Base-by-base conservation (phyloP, 2,888 invertebrate species). In the Andrena dorsata region DNA sequence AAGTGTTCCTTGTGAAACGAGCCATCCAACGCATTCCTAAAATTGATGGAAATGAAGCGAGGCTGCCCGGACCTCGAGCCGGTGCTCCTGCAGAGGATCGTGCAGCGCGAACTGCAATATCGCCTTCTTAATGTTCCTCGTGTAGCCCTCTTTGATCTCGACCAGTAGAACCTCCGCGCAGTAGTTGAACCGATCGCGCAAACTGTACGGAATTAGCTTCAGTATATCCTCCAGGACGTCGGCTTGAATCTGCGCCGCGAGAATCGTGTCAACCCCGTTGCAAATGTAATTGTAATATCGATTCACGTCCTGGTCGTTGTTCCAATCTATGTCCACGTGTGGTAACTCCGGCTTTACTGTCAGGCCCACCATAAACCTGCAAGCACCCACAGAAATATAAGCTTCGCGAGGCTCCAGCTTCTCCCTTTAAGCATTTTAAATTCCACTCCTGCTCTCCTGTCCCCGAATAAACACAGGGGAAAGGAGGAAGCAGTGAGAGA, bases 261-360 rank as follows among this genome's bases (percentile, higher is more conserved):
- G 97, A 86, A 98, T 96, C 0, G 98, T 98, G 91, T 98, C 98
- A 47, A 98, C 97, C 1, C 98, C 98, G 93, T 98, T 97, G 90
- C 97, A 96, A 76, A 98, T 96, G 90, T 98, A 98, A 94, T 98
- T 98, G 93, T 98, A 97, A 94, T 98, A 98, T 82, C 98, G 95
- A 69, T 97, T 94, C 89, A 96, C 94, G 92, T 97, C 96, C 88
- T 95, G 95, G 90, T 97, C 97, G 63, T 95, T 95, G 2, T 94
- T 94, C 53, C 94, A 92, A 61, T 94, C 90, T 32, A 94, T 94
- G 28, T 94, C 94, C 10, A 92, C 95, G 8, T 93, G 94, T 2
- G 95, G 94, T 32, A 95, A 94, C 76, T 94, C 94, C 20, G 95
- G 95, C 86, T 95, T 95, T 65, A 96, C 95, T 84, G 98, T 97